Conservation (phyloP, 2,888 invertebrate genomes). For the Helobdella robusta region DNA sequence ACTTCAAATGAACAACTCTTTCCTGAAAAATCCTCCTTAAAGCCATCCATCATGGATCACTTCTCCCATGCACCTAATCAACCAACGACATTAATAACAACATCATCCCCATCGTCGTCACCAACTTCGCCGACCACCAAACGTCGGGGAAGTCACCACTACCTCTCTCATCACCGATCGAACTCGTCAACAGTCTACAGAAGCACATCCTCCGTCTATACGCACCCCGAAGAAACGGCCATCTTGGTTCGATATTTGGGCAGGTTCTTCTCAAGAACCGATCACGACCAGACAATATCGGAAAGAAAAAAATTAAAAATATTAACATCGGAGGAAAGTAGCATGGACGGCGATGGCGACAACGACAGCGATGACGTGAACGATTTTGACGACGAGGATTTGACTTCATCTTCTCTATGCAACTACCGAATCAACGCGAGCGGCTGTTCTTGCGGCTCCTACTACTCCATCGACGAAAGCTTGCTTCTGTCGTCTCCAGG, state of each 20-base stretch:
- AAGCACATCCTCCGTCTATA: conserved; percentile 16
- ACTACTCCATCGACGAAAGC: conserved; percentile 33
- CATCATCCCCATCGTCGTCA: background rate
- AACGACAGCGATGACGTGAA: background rate
- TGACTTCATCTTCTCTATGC: background rate
- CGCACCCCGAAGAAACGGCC: background rate
- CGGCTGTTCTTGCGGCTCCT: conserved; percentile 33
- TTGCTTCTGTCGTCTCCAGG: conserved; percentile 32
- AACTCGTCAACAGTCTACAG: conserved; percentile 9
- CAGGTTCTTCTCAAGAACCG: background rate
- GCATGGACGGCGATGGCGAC: background rate
- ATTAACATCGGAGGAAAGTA: too few relatives aligned
- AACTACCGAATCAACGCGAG: conserved; percentile 1
- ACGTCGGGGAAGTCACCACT: background rate
- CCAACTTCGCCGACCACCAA: background rate
- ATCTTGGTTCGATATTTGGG: conserved; percentile 3
- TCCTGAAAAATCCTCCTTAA: background rate
- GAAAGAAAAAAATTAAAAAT: too few relatives aligned
- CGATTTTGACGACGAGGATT: conserved; percentile 5
- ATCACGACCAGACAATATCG: background rate
- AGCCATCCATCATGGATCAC: background rate
- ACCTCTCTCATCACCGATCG: background rate
- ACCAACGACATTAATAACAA: too few relatives aligned
- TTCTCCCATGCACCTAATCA: too few relatives aligned
- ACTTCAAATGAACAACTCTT: too few relatives aligned